phyloP scores from a whole-genome alignment of 2,888 invertebrate genomes.

The Plebejus anna region DNA sequence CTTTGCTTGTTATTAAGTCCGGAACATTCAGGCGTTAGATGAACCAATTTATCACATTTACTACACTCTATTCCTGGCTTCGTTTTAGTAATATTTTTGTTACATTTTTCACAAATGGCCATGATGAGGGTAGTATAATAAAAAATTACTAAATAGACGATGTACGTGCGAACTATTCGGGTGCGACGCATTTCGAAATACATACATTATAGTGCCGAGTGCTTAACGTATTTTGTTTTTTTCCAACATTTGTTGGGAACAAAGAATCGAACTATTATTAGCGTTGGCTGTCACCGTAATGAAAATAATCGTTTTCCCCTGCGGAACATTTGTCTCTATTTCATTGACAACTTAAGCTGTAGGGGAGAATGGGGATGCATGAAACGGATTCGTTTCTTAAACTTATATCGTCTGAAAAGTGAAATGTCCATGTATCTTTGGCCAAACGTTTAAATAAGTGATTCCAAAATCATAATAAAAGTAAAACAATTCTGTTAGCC shows the following conservation, averaged over 20 bases:
- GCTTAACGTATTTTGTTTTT: conserved; percentile 18
- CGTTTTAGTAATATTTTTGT: conserved; percentile 6
- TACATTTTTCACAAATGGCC: conserved; percentile 17
- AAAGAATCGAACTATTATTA: conserved; percentile 32
- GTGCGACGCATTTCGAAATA: neutral
- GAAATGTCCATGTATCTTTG: no score
- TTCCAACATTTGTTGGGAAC: conserved; percentile 25
- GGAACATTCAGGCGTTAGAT: neutral
- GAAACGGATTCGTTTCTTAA: neutral
- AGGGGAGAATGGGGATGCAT: conserved; percentile 39
- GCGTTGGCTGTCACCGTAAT: conserved; percentile 30
- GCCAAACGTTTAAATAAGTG: no score
- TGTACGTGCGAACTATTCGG: neutral
- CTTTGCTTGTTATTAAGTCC: neutral
- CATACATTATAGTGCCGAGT: no score
- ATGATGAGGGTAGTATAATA: neutral
- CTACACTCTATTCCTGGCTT: conserved; percentile 19
- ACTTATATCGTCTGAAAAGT: no score
- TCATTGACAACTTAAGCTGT: conserved; percentile 43
- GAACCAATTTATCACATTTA: conserved; percentile 9
- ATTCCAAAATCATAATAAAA: no score
- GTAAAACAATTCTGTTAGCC: no score
- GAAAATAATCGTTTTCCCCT: conserved; percentile 35
- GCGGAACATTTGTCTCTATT: conserved; percentile 50
- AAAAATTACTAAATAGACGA: neutral